phyloP scores from a whole-genome alignment of 1,140 invertebrate species.

The Caenorhabditis inopinata region DNA sequence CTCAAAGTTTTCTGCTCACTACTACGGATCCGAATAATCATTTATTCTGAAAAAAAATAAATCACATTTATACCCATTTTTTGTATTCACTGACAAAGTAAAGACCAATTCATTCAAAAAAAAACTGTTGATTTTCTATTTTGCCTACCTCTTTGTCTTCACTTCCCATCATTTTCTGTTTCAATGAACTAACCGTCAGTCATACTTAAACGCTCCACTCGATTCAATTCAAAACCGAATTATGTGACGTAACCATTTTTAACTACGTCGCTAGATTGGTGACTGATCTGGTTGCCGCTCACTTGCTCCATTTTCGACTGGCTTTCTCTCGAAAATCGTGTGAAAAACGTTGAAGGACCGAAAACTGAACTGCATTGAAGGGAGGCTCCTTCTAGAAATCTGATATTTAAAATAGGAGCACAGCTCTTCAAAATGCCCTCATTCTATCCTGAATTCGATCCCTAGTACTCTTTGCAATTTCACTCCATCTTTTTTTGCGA shows the following conservation, averaged over 20 bases:
- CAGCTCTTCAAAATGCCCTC: conserved; percentile 29
- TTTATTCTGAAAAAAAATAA: background rate
- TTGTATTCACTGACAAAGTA: background rate
- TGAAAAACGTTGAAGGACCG: background rate
- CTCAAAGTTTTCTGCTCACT: background rate
- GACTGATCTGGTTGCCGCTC: background rate
- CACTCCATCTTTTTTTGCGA: background rate
- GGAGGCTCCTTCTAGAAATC: conserved; percentile 20
- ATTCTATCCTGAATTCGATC: background rate
- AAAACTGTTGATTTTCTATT: background rate
- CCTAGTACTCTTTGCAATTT: conserved; percentile 16
- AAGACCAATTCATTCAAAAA: conserved; percentile 23
- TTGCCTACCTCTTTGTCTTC: background rate
- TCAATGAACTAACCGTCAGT: conserved; percentile 27
- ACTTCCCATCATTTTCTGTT: background rate
- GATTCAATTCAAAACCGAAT: background rate
- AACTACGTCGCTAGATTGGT: conserved; percentile 18
- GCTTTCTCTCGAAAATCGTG: conserved; percentile 18
- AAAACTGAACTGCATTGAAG: conserved; percentile 31
- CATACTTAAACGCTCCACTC: conserved; percentile 24
- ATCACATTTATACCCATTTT: background rate
- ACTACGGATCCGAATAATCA: background rate
- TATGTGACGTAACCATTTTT: background rate
- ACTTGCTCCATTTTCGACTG: background rate
- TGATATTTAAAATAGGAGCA: conserved; percentile 19